Evolutionary conservation across 2,888 invertebrate genomes (phyloP), one percentile per base, ranked within the genome.

Genomic region (Eristalinus sepulchralis): DNA sequence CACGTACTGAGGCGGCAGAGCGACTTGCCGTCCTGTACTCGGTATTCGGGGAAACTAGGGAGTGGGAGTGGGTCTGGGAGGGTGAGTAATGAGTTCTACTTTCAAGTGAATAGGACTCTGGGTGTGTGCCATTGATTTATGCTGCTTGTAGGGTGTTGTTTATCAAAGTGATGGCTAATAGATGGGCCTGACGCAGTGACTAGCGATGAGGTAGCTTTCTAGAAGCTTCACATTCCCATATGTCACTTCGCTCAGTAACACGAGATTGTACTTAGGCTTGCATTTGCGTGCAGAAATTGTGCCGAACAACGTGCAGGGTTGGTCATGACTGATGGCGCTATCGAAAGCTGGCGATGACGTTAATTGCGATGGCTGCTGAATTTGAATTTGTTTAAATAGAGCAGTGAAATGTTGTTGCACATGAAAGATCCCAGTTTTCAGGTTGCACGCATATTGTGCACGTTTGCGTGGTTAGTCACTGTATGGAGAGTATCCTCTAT

Each of bases 11-110:
- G 27, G 8, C 20, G 22, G 27, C 31, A 36, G 5, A 0, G 4
- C 11, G 22, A 24, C 59, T 10, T 57, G 78, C 63, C 22, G 70
- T 70, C 67, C 60, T 20, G n/a, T 24, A 24, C 39, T 33, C n/a
- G 31, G 6, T 27, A 10, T 59, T 70, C 36, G 20, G n/a, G 22
- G 59, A 36, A 47, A 47, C 47, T 8, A 8, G 47, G 47, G 47
- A 47, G 47, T 47, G 47, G 57, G 22, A 57, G 2, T 8, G 39
- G 39, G 39, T 2, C 57, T 57, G 24, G 10, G 57, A 57, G 17
- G 47, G 47, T 47, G 17, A 47, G 47, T 47, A 47, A 47, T 47
- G 47, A 47, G 47, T 47, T 47, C 47, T 47, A 47, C 47, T 47
- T 47, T 47, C 47, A 17, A 20, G 17, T 47, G 47, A 17, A 17